These are phyloP conservation scores for Taphrorychus bicolor DNA, from an alignment of 2,888 invertebrate species.

Conservation along the genomic window DNA sequence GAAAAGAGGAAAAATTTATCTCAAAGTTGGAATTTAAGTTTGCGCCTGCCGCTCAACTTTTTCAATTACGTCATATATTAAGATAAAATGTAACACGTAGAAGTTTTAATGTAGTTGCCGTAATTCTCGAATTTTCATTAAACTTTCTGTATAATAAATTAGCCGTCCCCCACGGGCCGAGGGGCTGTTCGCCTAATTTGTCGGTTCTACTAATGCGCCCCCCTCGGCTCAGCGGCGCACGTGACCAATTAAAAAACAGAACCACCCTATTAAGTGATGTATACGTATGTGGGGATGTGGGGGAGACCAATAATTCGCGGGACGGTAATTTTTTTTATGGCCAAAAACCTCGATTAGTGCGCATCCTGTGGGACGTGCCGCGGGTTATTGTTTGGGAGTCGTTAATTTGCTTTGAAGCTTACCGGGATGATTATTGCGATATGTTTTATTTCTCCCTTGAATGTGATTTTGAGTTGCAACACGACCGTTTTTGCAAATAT, in stretches of 20 bases:
- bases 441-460: neutral
- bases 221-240: neutral
- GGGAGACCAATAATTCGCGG: neutral
- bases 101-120: constrained; percentile 35
- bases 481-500: too few species aligned
- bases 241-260: neutral
- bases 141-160: constrained; percentile 37
- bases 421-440: neutral
- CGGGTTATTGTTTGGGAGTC: neutral
- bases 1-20: constrained; percentile 28
- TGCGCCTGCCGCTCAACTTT: constrained; percentile 28
- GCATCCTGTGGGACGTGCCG: neutral
- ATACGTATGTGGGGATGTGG: neutral
- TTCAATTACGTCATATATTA: constrained; percentile 39
- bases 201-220: neutral
- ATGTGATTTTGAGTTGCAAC: neutral
- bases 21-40: constrained; percentile 29
- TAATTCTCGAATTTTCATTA: constrained; percentile 37
- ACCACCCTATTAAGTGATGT: neutral
- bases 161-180: constrained; percentile 5
- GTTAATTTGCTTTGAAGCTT: neutral
- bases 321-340: neutral
- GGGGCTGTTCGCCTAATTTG: neutral
- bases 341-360: neutral
- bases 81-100: constrained; percentile 37